phyloP scores from a whole-genome alignment of 2,797 vertebrate genomes.

The Falco cherrug region DNA sequence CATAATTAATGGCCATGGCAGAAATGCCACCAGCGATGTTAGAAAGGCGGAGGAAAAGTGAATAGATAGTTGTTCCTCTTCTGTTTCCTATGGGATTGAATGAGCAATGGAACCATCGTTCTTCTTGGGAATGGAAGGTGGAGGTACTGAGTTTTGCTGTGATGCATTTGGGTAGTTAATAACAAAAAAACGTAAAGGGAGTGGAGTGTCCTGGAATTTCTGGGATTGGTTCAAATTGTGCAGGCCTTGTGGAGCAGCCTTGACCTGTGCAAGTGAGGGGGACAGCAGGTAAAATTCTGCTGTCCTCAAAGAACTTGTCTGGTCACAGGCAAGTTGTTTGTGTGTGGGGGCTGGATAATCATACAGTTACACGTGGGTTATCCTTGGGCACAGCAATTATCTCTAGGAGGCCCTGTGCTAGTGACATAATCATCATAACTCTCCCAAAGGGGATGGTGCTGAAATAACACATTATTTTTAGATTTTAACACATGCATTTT shows the following conservation, averaged over 20 bases:
- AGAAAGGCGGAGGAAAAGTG: background rate
- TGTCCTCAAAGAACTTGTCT: background rate
- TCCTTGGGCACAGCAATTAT: background rate
- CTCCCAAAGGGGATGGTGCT: background rate
- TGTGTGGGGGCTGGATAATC: background rate
- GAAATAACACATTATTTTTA: background rate
- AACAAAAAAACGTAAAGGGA: background rate
- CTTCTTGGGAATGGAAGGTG: background rate
- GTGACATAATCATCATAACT: background rate
- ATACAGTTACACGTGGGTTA: background rate
- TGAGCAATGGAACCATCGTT: background rate
- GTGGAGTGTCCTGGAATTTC: background rate
- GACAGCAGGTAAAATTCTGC: background rate
- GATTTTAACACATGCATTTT: background rate
- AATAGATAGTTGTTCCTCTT: background rate
- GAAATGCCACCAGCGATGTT: background rate
- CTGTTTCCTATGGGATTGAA: background rate
- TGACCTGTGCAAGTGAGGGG: too few species aligned
- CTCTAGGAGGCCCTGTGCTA: background rate
- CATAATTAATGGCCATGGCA: background rate
- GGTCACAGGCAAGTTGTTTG: rapidly evolving
- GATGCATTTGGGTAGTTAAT: background rate
- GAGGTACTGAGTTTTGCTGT: background rate
- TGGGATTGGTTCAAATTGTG: background rate
- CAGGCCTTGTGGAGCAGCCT: background rate